Conservation (phyloP, 2,797 vertebrate genomes). For the Oceanodroma leucorhoa region DNA sequence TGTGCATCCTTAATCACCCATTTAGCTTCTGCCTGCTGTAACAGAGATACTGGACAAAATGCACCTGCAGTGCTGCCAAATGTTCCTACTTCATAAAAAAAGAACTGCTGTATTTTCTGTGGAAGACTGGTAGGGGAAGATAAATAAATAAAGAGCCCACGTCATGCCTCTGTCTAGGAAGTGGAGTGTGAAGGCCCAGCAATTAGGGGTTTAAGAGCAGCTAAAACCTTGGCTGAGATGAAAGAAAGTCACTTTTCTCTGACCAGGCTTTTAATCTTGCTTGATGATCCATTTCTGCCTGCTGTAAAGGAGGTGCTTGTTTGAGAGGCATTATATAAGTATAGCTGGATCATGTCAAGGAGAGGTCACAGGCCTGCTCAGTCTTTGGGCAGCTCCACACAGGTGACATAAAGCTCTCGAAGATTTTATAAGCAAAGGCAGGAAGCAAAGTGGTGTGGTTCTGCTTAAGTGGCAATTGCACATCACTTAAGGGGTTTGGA, state of each 20-base stretch:
- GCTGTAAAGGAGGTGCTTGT: background rate
- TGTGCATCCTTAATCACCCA: slow-evolving; percentile 17
- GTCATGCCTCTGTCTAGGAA: background rate
- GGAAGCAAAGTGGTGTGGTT: accelerated
- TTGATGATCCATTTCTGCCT: slow-evolving; percentile 32
- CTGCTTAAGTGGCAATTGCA: background rate
- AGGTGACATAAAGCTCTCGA: background rate
- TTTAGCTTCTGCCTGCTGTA: slow-evolving; percentile 28
- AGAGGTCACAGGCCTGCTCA: background rate
- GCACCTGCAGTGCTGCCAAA: background rate
- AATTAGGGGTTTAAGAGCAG: background rate
- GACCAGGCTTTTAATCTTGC: slow-evolving; percentile 17
- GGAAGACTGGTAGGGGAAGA: background rate
- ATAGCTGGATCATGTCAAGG: background rate
- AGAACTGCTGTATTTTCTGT: background rate
- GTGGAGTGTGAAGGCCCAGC: background rate
- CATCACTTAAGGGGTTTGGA: background rate
- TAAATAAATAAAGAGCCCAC: background rate
- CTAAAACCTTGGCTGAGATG: background rate
- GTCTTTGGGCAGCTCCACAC: background rate
- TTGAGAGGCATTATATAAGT: background rate
- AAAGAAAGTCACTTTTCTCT: slow-evolving; percentile 24
- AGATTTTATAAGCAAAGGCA: background rate
- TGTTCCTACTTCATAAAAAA: background rate
- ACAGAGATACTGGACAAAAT: slow-evolving; percentile 31